Percentiles rank a stretch among this genome's conserved stretches.
Evolutionary conservation across 2,888 invertebrate species (phyloP).

Genomic region (Syritta pipiens): DNA sequence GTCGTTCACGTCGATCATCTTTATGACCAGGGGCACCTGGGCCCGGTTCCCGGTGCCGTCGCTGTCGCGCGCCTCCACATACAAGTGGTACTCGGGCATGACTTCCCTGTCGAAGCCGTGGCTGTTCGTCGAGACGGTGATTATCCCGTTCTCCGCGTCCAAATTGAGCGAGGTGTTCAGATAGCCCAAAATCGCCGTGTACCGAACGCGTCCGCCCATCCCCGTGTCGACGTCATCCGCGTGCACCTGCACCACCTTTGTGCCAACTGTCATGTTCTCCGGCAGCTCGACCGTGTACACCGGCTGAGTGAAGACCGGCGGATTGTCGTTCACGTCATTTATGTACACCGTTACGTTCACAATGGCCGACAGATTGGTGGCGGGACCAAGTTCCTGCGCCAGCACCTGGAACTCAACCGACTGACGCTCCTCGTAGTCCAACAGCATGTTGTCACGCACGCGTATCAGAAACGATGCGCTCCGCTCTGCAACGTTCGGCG

Average conservation of each 20-base stretch:
- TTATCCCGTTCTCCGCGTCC: constrained; percentile 88
- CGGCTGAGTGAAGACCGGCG: constrained; percentile 87
- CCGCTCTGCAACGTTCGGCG: constrained; percentile 90
- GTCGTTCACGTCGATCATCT: constrained; percentile 90
- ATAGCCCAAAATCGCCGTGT: constrained; percentile 87
- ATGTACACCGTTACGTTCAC: constrained; percentile 90
- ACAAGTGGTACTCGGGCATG: constrained; percentile 87
- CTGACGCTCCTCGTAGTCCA: constrained; percentile 91
- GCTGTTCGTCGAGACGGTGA: constrained; percentile 88
- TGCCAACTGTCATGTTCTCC: constrained; percentile 89
- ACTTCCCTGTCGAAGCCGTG: constrained; percentile 91
- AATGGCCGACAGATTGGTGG: constrained; percentile 86
- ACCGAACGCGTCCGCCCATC: constrained; percentile 87
- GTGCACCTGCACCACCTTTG: constrained; percentile 85
- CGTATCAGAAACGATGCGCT: constrained; percentile 89
- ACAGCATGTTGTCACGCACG: constrained; percentile 88
- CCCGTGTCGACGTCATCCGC: constrained; percentile 91
- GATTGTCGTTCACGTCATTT: constrained; percentile 93
- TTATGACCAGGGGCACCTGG: constrained; percentile 86
- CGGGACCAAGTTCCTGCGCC: constrained; percentile 89
- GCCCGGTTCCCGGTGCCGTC: constrained; percentile 89
- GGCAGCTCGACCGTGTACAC: constrained; percentile 87
- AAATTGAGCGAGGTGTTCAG: constrained; percentile 89
- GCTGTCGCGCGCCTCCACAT: constrained; percentile 93
- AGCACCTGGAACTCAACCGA: constrained; percentile 88